Evolutionary conservation across 2,888 invertebrate species (phyloP).

Genomic region (Diplolepis rosae): DNA sequence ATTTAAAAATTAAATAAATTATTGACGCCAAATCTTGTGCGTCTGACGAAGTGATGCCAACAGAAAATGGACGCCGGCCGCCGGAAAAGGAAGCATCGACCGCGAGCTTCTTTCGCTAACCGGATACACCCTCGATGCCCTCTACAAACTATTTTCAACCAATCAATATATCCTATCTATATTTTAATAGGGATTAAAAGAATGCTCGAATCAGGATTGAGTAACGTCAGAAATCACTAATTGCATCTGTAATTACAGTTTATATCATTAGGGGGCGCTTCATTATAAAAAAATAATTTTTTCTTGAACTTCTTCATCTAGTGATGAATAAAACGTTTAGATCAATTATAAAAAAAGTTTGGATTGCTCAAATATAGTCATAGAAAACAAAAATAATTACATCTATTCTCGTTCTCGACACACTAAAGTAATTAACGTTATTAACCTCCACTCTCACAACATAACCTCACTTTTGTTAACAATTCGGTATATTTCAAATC

Average conservation of each 20-base stretch:
- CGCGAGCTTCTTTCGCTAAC: slow-evolving; percentile 44
- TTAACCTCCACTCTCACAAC: not conserved
- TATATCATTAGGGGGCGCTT: not conserved
- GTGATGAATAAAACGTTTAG: not conserved
- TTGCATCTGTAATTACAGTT: not conserved
- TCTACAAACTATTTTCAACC: not conserved
- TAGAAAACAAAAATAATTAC: not conserved
- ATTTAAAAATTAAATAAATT: slow-evolving; percentile 37
- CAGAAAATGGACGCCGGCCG: slow-evolving; percentile 69
- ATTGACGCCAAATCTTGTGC: slow-evolving; percentile 43
- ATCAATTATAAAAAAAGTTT: not conserved
- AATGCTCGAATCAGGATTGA: not conserved
- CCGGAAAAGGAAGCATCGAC: slow-evolving; percentile 69
- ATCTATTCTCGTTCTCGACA: not conserved
- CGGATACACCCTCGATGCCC: not conserved
- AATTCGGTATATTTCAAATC: not conserved
- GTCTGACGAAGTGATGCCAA: slow-evolving; percentile 37
- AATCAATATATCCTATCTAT: not conserved
- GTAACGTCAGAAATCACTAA: not conserved
- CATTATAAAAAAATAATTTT: not conserved
- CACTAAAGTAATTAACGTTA: not conserved
- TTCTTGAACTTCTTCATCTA: not conserved
- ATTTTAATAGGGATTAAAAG: not conserved
- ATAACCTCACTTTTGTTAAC: not conserved
- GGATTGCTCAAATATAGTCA: not conserved